phyloP scores from a whole-genome alignment of 2,888 invertebrate genomes.

The Drosophila subquinaria region DNA sequence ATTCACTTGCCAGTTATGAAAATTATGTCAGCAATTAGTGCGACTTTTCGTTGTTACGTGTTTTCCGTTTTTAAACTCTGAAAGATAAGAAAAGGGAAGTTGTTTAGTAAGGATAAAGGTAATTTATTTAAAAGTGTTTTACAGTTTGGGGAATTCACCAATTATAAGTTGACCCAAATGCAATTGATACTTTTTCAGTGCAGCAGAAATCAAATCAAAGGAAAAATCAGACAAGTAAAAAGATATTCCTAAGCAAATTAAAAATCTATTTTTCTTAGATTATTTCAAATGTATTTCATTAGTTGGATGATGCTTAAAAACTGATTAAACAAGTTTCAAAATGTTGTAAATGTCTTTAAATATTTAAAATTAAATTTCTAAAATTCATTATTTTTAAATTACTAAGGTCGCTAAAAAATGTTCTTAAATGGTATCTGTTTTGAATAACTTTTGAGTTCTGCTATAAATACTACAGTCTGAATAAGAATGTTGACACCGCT shows the following conservation, averaged over 20 bases:
- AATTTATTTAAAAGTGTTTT: neutral
- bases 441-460: too few relatives aligned
- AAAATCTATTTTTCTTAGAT: neutral
- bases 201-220: neutral
- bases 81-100: constrained; percentile 36
- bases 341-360: too few relatives aligned
- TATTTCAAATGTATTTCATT: neutral
- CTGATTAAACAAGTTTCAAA: too few relatives aligned
- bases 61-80: constrained; percentile 45
- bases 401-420: too few relatives aligned
- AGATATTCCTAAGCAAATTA: neutral
- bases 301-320: too few relatives aligned
- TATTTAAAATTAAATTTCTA: too few relatives aligned
- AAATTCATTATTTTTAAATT: too few relatives aligned
- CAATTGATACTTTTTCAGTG: neutral
- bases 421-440: too few relatives aligned
- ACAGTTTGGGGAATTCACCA: neutral
- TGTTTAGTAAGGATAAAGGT: constrained; percentile 13
- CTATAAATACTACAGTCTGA: neutral
- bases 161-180: neutral
- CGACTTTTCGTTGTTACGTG: constrained; percentile 27
- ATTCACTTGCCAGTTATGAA: constrained; percentile 54
- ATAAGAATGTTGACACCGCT: neutral
- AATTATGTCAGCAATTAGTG: constrained; percentile 77
- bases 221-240: neutral